These are phyloP conservation scores for Dromius quadrimaculatus DNA, from an alignment of 2,888 invertebrate genomes.

Conservation along the genomic window DNA sequence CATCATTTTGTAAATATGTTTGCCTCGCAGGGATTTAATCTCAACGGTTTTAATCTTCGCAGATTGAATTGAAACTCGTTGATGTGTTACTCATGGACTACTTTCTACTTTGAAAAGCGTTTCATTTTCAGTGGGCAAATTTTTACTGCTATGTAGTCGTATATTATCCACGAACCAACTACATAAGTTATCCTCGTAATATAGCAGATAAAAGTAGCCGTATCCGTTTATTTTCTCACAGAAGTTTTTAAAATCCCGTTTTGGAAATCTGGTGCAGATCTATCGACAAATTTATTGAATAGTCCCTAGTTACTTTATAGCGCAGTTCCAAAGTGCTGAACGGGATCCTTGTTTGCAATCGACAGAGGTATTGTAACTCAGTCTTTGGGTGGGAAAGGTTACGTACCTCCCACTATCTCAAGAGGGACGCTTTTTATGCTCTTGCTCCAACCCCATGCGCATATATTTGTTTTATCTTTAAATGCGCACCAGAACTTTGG, in stretches of 20 bases:
- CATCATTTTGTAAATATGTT: not conserved
- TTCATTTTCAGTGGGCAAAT: not conserved
- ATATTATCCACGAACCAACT: not conserved
- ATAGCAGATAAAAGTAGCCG: constrained; percentile 25
- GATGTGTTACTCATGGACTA: not conserved
- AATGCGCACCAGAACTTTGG: constrained; percentile 12
- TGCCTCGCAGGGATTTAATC: not conserved
- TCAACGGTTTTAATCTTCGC: not conserved
- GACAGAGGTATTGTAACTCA: constrained; percentile 18
- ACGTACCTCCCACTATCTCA: too few species aligned
- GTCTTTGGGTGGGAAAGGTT: too few species aligned
- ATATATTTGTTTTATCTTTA: constrained; percentile 33
- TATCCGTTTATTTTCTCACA: not conserved
- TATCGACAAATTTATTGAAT: constrained; percentile 44
- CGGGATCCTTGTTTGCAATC: constrained; percentile 43
- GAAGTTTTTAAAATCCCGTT: constrained; percentile 35
- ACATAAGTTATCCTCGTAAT: constrained; percentile 10
- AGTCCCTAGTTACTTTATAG: constrained; percentile 35
- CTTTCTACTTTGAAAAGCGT: not conserved
- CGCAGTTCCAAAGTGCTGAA: constrained; percentile 24
- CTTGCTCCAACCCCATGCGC: constrained; percentile 5
- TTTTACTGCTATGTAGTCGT: not conserved
- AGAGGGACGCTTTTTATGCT: not conserved
- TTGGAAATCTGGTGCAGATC: constrained; percentile 41
- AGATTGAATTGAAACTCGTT: not conserved